A percentile compares a stretch with the other conserved stretches of the same genome.
These are phyloP conservation scores for Vespertilio murinus DNA, from an alignment of 2,797 vertebrate species.

Conservation along the genomic window DNA sequence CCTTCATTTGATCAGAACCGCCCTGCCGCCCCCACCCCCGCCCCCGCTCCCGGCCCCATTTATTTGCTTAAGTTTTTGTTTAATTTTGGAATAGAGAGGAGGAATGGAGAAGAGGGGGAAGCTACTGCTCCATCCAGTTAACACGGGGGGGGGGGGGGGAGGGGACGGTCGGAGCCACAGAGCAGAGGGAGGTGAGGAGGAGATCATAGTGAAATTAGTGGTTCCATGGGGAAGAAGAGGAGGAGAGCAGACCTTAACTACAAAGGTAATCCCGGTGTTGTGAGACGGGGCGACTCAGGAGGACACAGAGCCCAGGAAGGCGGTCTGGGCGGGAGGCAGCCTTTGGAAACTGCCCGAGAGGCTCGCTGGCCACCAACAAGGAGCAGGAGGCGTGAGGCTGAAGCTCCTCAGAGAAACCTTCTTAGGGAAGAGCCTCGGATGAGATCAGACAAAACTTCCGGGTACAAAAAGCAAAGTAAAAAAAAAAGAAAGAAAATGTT, in stretches of 20 bases:
- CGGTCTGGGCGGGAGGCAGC: background rate
- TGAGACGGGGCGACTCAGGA: background rate
- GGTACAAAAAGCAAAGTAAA: background rate
- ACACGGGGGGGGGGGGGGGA: background rate
- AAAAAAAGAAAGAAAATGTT: background rate
- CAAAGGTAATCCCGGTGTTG: background rate
- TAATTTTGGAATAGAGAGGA: background rate
- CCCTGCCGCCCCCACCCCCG: too few species aligned
- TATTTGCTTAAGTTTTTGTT: background rate
- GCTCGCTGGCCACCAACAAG: background rate
- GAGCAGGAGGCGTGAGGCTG: background rate
- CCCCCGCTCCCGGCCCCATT: background rate
- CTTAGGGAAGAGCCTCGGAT: background rate
- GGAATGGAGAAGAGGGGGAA: background rate
- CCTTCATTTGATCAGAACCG: background rate
- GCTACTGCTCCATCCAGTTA: background rate
- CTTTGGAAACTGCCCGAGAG: background rate
- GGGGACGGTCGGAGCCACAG: rapidly evolving
- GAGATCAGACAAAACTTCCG: background rate
- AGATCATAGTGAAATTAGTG: background rate
- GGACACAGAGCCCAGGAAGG: background rate
- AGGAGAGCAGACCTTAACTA: too few species aligned
- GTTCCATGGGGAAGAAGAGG: background rate
- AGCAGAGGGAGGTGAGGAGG: background rate
- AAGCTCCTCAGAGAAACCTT: background rate